Evolutionary conservation across 2,113 vertebrate species (phyloP), one percentile per base, ranked within the genome.

Genomic region (Eudyptes chrysolophus): DNA sequence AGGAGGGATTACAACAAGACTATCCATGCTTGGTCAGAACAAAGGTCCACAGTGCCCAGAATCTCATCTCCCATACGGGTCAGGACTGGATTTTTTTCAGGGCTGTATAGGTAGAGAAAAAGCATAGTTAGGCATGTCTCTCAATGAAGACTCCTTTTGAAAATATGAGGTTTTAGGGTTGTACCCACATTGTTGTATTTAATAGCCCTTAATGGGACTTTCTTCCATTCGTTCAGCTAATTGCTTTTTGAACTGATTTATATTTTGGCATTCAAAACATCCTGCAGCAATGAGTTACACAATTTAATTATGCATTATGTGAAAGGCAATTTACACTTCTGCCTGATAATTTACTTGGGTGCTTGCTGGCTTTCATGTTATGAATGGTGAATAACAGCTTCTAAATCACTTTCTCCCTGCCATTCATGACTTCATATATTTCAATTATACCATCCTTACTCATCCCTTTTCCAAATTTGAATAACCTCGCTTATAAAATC

Each of bases 291-390:
- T 68, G 93, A 92, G 84, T 93, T 95, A 93, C 32, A 65, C 70
- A 89, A 93, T 94, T 93, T 89, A 96, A 95, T 94, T 96, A 93
- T 68, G 48, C 71, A 96, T 94, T 85, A 85, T 92, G 83, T 52
- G 79, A 97, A 92, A 88, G 90, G 58, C 57, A 95, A 94, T 93
- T 94, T 94, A 87, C 77, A 79, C 57, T 87, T 87, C 78, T 71
- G 34, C 44, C 48, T 86, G 69, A 74, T 89, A 91, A 92, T 96
- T 94, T 96, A 91, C 69, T 81, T 81, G 48, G 27, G 49, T 5
- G 1, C 46, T 94, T 40, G 57, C 65, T 87, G 81, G 24, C 12
- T 94, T 92, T 89, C 21, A 0, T 91, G 42, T 78, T 78, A 62
- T 84, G 77, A 89, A 82, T 68, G 34, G 84, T 82, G 77, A 87